Conservation (phyloP, 2,113 vertebrate genomes). For the Lycaon pictus region DNA sequence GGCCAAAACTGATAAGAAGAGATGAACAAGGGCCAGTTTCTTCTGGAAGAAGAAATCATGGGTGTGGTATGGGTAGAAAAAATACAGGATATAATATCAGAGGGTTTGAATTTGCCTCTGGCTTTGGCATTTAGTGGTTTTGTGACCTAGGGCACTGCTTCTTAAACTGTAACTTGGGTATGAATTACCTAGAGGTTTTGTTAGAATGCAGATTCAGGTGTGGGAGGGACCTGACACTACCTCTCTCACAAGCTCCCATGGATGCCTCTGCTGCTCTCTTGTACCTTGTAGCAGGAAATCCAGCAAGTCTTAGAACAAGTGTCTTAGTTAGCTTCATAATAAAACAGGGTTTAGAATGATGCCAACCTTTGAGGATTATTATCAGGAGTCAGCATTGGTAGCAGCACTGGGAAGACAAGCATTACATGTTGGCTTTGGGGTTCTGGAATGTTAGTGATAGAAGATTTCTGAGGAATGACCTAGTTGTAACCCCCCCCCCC, state of each 20-base stretch:
- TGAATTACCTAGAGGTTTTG: neutral
- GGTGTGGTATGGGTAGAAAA: neutral
- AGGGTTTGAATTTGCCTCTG: slow-evolving; percentile 24
- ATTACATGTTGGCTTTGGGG: neutral
- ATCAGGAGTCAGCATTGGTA: neutral
- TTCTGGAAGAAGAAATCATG: neutral
- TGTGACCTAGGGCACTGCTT: neutral
- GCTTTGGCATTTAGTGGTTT: neutral
- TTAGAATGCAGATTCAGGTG: neutral
- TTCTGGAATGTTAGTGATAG: neutral
- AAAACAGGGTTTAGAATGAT: neutral
- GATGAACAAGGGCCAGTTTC: neutral
- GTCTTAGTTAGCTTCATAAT: neutral
- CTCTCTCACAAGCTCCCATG: neutral
- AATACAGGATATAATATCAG: neutral
- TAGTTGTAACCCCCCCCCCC: neutral
- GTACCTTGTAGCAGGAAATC: neutral
- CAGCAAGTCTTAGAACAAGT: neutral
- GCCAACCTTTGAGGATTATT: neutral
- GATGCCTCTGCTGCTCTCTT: neutral
- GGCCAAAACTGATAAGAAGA: neutral
- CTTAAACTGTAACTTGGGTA: neutral
- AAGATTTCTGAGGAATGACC: neutral
- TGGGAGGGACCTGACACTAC: neutral
- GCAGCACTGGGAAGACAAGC: neutral